Evolutionary conservation across 2,113 vertebrate species (phyloP).

Genomic region (Brachyistius frenatus): DNA sequence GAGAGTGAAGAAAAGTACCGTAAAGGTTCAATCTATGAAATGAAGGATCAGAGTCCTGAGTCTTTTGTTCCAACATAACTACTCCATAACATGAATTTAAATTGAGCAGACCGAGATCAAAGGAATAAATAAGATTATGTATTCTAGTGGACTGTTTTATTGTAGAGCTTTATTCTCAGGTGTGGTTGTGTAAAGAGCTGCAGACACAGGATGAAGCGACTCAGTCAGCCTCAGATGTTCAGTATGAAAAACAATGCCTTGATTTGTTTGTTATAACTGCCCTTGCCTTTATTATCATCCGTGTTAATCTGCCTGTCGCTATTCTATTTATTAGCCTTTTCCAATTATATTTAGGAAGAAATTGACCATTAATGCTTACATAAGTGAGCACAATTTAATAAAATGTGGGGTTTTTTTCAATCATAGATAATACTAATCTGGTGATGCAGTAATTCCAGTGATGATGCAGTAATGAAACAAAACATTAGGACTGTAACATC

Average conservation of each 20-base stretch:
- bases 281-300: conserved; percentile 16
- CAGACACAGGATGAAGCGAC: not conserved
- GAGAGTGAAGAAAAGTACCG: not conserved
- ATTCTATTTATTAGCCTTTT: conserved; percentile 25
- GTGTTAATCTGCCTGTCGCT: conserved; percentile 34
- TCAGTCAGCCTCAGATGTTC: not conserved
- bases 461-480: conserved; percentile 55
- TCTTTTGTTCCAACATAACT: conserved; percentile 15
- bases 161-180: conserved; percentile 5
- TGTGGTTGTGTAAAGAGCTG: conserved; percentile 4
- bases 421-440: conserved; percentile 39
- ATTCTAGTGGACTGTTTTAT: not conserved
- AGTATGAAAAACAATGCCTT: conserved; percentile 4
- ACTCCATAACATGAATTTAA: not conserved
- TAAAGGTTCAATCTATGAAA: not conserved
- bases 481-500: conserved; percentile 16
- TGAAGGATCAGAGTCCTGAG: conserved; percentile 5
- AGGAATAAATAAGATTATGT: conserved; percentile 2
- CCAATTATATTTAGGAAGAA: conserved; percentile 38
- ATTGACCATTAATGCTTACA: conserved; percentile 48
- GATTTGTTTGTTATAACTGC: conserved; percentile 14
- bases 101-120: not conserved
- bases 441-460: conserved; percentile 35
- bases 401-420: conserved; percentile 17
- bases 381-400: conserved; percentile 25